These are phyloP conservation scores for Tympanuchus pallidicinctus DNA, from an alignment of 2,113 vertebrate genomes.

Conservation along the genomic window DNA sequence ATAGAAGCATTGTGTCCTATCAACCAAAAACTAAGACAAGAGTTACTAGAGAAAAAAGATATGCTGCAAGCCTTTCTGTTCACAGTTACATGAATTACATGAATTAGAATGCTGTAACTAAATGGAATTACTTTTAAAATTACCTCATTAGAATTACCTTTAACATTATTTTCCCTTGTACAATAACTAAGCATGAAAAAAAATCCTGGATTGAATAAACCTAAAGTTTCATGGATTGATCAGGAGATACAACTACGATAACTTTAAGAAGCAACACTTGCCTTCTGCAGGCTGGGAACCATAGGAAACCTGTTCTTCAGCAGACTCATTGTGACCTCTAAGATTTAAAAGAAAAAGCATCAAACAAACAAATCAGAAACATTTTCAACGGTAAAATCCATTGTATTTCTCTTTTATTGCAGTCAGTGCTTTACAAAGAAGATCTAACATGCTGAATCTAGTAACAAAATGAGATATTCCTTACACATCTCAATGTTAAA, in stretches of 20 bases:
- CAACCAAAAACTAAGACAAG: neutral
- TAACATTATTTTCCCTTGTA: neutral
- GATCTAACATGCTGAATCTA: neutral
- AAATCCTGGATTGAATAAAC: neutral
- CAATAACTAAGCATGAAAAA: neutral
- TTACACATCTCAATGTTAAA: neutral
- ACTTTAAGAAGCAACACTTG: slow-evolving; percentile 54
- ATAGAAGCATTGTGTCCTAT: neutral
- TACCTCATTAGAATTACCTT: neutral
- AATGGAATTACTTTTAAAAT: neutral
- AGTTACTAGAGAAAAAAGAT: neutral
- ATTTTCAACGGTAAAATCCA: neutral
- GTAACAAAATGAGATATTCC: neutral
- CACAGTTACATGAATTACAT: neutral
- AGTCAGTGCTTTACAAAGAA: neutral
- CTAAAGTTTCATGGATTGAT: neutral
- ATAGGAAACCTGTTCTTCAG: slow-evolving; percentile 74
- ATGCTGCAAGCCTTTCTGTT: neutral
- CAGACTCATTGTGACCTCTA: slow-evolving; percentile 74
- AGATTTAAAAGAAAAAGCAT: slow-evolving; percentile 12
- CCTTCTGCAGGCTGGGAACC: slow-evolving; percentile 86
- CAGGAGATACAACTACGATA: neutral
- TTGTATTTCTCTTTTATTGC: neutral
- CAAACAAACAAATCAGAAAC: neutral
- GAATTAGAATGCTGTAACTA: neutral